Conservation (phyloP, 1,140 invertebrate genomes). For the Drosophila dunni region DNA sequence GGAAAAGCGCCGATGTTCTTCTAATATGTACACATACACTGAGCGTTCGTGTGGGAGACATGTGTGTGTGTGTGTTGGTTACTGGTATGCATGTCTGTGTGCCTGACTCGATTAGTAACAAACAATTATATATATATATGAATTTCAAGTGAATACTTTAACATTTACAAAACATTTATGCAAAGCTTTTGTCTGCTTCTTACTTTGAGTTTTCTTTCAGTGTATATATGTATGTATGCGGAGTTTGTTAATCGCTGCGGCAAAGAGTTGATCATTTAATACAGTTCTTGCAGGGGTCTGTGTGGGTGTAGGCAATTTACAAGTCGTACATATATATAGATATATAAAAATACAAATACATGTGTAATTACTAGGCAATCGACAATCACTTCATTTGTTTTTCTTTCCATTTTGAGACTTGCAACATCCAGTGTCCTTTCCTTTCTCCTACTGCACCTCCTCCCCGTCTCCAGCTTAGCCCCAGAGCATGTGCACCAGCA, state of each 20-base stretch:
- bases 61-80: conserved; percentile 22
- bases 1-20: conserved; percentile 55
- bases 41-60: conserved; percentile 57
- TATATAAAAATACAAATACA: conserved; percentile 71
- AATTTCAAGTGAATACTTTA: conserved; percentile 59
- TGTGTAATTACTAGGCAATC: conserved; percentile 58
- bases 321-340: conserved; percentile 23
- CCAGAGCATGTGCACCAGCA: conserved; percentile 75
- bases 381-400: conserved; percentile 54
- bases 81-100: conserved; percentile 18
- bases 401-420: conserved; percentile 60
- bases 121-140: conserved; percentile 41
- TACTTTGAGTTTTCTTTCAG: not conserved
- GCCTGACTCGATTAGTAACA: conserved; percentile 58
- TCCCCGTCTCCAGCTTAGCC: conserved; percentile 37
- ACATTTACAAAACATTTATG: conserved; percentile 64
- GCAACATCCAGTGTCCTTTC: conserved; percentile 64
- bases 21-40: conserved; percentile 39
- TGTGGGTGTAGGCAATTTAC: conserved; percentile 37
- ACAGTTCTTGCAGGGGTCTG: conserved; percentile 39
- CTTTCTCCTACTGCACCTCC: not conserved
- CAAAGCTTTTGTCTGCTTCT: not conserved
- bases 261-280: conserved; percentile 40
- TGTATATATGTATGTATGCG: conserved; percentile 52
- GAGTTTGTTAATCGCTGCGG: conserved; percentile 23